Percentiles rank a stretch among this genome's conserved stretches.
Evolutionary conservation across 2,888 invertebrate genomes (phyloP).

Genomic region (Petrophora chlorosata): DNA sequence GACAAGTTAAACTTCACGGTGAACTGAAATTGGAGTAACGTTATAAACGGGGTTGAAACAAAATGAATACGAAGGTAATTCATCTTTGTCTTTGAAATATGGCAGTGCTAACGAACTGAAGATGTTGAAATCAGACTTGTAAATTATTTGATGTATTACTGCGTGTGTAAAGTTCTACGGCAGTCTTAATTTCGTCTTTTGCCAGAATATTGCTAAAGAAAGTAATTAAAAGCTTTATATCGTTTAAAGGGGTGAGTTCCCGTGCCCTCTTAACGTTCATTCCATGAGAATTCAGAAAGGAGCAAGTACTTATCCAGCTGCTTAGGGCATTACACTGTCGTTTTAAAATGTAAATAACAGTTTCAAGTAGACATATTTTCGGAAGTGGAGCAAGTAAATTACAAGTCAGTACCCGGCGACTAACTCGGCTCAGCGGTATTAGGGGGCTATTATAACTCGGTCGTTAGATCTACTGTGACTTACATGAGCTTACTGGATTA

Average conservation of each 20-base stretch:
- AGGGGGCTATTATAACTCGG: conserved; percentile 68
- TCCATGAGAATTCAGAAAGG: conserved; percentile 42
- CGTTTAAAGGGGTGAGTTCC: conserved; percentile 19
- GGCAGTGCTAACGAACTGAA: conserved; percentile 20
- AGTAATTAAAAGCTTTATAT: conserved; percentile 28
- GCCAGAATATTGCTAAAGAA: conserved; percentile 7
- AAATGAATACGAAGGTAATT: conserved; percentile 15
- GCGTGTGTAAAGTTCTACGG: neutral
- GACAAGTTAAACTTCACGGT: conserved; percentile 13
- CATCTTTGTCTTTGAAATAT: conserved; percentile 15
- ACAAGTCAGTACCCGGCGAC: conserved; percentile 57
- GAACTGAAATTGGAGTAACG: conserved; percentile 11
- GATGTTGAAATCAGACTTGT: conserved; percentile 20
- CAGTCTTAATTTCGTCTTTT: conserved; percentile 4
- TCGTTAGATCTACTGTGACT: conserved; percentile 60
- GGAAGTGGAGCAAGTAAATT: conserved; percentile 61
- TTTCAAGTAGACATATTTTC: conserved; percentile 57
- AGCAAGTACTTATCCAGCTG: conserved; percentile 45
- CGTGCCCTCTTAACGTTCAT: conserved; percentile 24
- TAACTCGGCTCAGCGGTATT: conserved; percentile 59
- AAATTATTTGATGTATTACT: conserved; percentile 13
- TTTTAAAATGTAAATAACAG: conserved; percentile 50
- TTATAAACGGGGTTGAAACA: neutral
- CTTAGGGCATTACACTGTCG: conserved; percentile 39
- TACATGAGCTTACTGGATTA: conserved; percentile 61